Base-by-base conservation (phyloP, 2,797 vertebrate genomes). In the Muraenolepis orangiensis region DNA sequence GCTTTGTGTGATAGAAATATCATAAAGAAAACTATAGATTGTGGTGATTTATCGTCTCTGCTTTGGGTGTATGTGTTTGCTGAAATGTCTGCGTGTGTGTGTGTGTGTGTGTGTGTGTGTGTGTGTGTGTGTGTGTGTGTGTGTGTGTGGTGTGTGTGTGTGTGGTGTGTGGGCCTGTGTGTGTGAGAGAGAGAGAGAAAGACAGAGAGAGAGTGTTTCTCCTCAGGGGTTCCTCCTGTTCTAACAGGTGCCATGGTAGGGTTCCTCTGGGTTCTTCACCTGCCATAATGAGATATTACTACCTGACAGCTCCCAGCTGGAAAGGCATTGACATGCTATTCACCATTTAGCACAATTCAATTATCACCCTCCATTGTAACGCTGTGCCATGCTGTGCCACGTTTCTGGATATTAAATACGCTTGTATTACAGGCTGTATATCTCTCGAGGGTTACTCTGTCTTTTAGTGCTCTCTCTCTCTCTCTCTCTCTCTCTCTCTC, bases 281-380 rank as follows among this genome's bases (percentile, higher is more conserved):
- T 89, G 93, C 91, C 90, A 90, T 95, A 93, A 95, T 91, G 93
- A 96, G 93, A 93, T 93, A 94, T 92, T 95, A 93, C 93, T 95
- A 96, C 94, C 95, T 96, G 95, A 96, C 95, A 97, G 95, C 93
- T 94, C 91, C 88, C 92, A 93, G 94, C 95, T 95, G 95, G 88
- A 90, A 85, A 88, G 92, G 87, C 85, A 90, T 86, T 88, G 89
- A 94, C 93, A 94, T 94, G 92, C 94, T 95, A 94, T 94, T 94
- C 94, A 89, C 93, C 94, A 93, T 93, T 95, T 95, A 96, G 94
- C 94, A 96, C 95, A 96, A 97, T 96, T 95, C 96, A 96, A 95
- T 96, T 94, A 95, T 96, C 95, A 96, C 94, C 94, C 94, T 96
- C 92, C 87, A 94, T 96, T 96, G 95, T 96, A 94, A 95, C 93